These are phyloP conservation scores for Heliconius hermathena DNA, from an alignment of 1,140 invertebrate species.

Conservation along the genomic window DNA sequence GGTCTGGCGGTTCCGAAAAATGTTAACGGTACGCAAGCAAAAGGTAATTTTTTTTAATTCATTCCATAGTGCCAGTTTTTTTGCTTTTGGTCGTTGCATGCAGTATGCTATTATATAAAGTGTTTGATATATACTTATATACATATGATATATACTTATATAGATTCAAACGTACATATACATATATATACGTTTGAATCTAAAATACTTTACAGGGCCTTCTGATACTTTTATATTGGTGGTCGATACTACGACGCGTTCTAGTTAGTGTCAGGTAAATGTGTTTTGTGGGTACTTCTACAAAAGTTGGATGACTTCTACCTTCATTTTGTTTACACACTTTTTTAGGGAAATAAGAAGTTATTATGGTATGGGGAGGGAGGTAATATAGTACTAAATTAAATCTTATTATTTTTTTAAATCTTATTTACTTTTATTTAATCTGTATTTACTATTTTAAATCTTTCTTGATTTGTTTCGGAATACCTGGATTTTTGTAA, in stretches of 20 bases:
- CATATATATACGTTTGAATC: background rate
- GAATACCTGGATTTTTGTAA: no score
- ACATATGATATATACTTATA: background rate
- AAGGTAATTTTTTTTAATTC: constrained; percentile 57
- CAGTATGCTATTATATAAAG: background rate
- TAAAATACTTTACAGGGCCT: background rate
- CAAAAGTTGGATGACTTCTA: background rate
- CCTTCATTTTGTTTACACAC: no score
- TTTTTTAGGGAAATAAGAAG: no score
- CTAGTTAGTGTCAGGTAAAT: background rate
- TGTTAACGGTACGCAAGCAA: constrained; percentile 55
- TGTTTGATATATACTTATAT: background rate
- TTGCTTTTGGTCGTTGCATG: constrained; percentile 23
- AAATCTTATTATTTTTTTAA: no score
- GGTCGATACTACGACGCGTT: background rate
- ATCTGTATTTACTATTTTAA: no score
- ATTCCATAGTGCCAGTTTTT: constrained; percentile 46
- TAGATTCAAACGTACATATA: background rate
- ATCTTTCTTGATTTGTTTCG: no score
- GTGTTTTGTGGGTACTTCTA: background rate
- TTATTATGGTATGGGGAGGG: no score
- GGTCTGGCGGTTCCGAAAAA: constrained; percentile 79
- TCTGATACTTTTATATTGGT: background rate
- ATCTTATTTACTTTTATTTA: no score
- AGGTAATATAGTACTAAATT: no score